Evolutionary conservation across 92 coral and sea anemone species (phyloP), one percentile per base, ranked within the genome.

Genomic region (Porites cylindrica): DNA sequence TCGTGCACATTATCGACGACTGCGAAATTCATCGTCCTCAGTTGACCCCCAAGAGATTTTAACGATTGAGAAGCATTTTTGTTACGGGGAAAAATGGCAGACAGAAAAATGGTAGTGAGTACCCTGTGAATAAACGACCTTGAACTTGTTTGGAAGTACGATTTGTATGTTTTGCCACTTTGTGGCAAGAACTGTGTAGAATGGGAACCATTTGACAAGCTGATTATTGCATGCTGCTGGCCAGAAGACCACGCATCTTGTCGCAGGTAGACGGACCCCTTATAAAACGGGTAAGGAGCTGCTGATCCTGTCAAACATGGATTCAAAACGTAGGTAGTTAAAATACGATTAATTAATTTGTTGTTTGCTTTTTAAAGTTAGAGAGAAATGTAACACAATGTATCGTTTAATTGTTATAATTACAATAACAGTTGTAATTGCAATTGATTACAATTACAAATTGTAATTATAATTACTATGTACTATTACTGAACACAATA

Each of bases 381-480:
- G 75, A 66, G 51, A 52, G 51, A 81, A 19, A 29, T 53, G 85
- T 70, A 24, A 81, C 68, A 81, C 65, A 16, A 53, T 10, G 8
- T 23, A 32, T 10, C 16, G 66, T 24, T 8, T 12, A 76, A 21
- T 76, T 7, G 61, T 10, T 56, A 56, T 56, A 38, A 38, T 38
- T 38, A 38, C 47, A 38, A 38, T 38, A 38, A 38, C 47, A 38
- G 47, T 38, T 38, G 47, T 38, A 38, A 38, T 38, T 38, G 43
- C 6, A 38, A 38, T 38, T 38, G 47, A 38, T 38, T 38, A 38
- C 47, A 38, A 4, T 38, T 38, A 38, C 47, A 38, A 38, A 38
- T 38, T 38, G 47, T 38, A 38, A 38, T 38, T 38, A 38, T 38
- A 38, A 38, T 38, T 38, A 38, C 6, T 38, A 4, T 38, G 32